Percentiles rank a stretch among this genome's conserved stretches.
Evolutionary conservation across 2,113 vertebrate genomes (phyloP).

Genomic region (Copsychus sechellarum): DNA sequence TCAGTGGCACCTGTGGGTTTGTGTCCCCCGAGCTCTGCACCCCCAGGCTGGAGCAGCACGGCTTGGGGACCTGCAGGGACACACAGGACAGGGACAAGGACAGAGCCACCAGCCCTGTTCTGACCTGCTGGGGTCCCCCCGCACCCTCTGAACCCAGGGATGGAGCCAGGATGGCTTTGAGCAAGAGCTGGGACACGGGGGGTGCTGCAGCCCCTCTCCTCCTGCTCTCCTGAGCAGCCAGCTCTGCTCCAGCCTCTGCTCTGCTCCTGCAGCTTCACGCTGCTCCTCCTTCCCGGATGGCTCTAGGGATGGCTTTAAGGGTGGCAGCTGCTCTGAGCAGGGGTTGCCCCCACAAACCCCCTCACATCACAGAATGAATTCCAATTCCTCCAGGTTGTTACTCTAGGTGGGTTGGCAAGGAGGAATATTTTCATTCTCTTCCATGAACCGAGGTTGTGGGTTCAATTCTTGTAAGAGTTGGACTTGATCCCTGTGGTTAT

Average conservation of each 20-base stretch:
- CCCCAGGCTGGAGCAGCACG: too few species aligned
- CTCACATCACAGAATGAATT: accelerated
- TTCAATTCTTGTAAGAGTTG: not conserved
- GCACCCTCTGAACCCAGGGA: too few species aligned
- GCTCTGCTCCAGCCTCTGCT: too few species aligned
- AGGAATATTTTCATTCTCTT: not conserved
- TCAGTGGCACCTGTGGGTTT: accelerated
- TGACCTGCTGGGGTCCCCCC: too few species aligned
- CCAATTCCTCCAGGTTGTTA: not conserved
- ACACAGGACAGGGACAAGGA: too few species aligned
- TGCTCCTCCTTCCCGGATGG: not conserved
- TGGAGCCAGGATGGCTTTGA: too few species aligned
- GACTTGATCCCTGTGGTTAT: not conserved
- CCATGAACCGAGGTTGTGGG: accelerated
- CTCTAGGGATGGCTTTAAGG: not conserved
- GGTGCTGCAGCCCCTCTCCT: too few species aligned
- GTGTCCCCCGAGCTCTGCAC: not conserved
- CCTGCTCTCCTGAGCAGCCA: too few species aligned
- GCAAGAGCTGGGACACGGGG: too few species aligned
- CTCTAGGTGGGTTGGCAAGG: accelerated
- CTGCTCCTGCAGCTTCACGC: accelerated
- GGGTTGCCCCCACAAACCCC: not conserved
- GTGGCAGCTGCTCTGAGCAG: not conserved
- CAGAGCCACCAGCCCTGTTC: too few species aligned
- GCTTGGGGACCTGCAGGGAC: too few species aligned